Evolutionary conservation across 1,140 invertebrate species (phyloP).

Genomic region (Papilio dardanus): DNA sequence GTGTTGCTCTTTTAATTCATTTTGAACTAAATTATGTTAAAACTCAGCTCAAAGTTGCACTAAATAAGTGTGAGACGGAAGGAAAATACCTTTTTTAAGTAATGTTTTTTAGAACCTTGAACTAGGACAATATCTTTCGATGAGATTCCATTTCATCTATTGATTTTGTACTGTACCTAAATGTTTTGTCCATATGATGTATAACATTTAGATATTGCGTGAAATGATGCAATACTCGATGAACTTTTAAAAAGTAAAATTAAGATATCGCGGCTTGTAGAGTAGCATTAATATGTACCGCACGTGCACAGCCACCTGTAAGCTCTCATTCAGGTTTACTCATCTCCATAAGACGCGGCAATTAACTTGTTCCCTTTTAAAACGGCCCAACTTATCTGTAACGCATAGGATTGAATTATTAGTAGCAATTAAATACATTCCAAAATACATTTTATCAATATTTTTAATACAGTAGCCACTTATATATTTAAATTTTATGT

Average conservation of each 20-base stretch:
- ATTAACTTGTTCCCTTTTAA: conserved; percentile 74
- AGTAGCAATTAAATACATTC: conserved; percentile 76
- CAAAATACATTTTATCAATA: conserved; percentile 79
- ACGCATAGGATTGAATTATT: conserved; percentile 78
- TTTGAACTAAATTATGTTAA: too few species aligned
- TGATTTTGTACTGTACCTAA: too few species aligned
- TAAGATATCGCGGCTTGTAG: conserved; percentile 13
- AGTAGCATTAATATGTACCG: conserved; percentile 56
- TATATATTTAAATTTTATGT: conserved; percentile 78
- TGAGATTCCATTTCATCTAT: too few species aligned
- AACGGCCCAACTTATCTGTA: conserved; percentile 67
- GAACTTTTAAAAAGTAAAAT: background rate
- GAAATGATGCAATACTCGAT: background rate
- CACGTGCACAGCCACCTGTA: conserved; percentile 49
- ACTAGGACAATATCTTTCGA: too few species aligned
- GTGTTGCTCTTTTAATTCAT: background rate
- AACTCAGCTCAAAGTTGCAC: too few species aligned
- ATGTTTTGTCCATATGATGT: too few species aligned
- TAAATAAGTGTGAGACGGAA: too few species aligned
- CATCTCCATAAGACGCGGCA: conserved; percentile 61
- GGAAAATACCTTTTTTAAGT: too few species aligned
- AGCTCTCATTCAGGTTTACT: conserved; percentile 60
- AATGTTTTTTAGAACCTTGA: too few species aligned
- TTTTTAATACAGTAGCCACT: conserved; percentile 80
- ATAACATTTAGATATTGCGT: too few species aligned